Percentiles rank a stretch among this genome's conserved stretches.
phyloP scores from a whole-genome alignment of 2,888 invertebrate species.

The Pseudococcus viburni region DNA sequence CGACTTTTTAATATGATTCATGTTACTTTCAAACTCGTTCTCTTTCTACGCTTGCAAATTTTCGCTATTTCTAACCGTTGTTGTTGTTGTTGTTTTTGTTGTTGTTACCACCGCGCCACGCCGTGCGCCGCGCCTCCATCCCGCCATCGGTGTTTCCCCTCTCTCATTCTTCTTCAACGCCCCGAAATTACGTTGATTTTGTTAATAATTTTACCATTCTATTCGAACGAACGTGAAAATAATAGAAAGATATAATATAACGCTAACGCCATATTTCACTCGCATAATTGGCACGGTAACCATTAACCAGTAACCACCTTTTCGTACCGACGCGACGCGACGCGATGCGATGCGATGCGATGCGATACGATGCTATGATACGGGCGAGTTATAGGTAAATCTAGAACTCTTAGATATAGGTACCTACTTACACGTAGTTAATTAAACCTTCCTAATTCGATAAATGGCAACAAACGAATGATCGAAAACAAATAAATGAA shows the following conservation, averaged over 20 bases:
- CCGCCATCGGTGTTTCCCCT: no score
- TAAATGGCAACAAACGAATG: no score
- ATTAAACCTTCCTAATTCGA: no score
- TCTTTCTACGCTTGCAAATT: conserved; percentile 57
- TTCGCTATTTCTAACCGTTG: conserved; percentile 54
- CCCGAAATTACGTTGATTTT: neutral
- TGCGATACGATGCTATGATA: neutral
- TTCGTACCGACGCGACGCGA: neutral
- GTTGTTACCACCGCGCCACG: neutral
- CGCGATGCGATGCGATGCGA: no score
- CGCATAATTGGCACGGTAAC: neutral
- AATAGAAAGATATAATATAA: neutral
- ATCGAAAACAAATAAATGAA: no score
- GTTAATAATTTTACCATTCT: conserved; percentile 48
- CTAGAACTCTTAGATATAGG: no score
- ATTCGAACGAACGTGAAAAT: conserved; percentile 31
- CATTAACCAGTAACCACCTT: neutral
- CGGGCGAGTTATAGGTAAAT: no score
- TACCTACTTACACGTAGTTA: no score
- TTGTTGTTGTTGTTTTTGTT: neutral
- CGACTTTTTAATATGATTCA: conserved; percentile 66
- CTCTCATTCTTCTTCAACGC: neutral
- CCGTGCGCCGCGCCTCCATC: neutral
- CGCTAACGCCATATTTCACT: neutral
- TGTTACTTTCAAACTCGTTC: conserved; percentile 65